Conservation (phyloP, 2,113 vertebrate species). For the Callochromis pleurospilus region DNA sequence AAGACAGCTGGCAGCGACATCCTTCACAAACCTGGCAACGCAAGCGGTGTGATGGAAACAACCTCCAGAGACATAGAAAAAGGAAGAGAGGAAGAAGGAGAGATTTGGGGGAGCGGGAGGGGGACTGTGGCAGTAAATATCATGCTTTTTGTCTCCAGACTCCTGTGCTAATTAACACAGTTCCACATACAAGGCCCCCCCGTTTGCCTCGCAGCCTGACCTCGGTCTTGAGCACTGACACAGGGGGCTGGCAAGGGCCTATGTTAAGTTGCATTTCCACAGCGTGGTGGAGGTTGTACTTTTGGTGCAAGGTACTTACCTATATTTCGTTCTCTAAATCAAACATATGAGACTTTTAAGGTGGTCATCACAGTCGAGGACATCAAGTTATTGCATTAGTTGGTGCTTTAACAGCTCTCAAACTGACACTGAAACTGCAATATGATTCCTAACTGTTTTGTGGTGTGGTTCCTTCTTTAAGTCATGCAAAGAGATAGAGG, state of each 20-base stretch:
- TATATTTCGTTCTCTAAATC: neutral
- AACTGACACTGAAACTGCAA: neutral
- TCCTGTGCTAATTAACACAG: conserved; percentile 63
- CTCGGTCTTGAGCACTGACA: neutral
- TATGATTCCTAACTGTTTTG: neutral
- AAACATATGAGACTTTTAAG: neutral
- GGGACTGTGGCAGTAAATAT: conserved; percentile 41
- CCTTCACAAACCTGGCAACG: conserved; percentile 71
- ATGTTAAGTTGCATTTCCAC: neutral
- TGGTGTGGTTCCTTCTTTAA: neutral
- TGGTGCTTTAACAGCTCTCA: neutral
- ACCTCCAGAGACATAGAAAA: conserved; percentile 54
- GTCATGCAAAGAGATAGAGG: neutral
- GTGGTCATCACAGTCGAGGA: neutral
- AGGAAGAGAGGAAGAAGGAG: conserved; percentile 24
- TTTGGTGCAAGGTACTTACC: neutral
- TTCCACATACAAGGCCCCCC: conserved; percentile 57
- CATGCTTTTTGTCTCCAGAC: conserved; percentile 45
- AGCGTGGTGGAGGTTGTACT: neutral
- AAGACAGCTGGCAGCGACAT: conserved; percentile 76
- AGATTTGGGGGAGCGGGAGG: neutral
- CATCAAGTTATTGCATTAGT: neutral
- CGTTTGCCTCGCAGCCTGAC: conserved; percentile 34
- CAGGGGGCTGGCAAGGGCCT: neutral
- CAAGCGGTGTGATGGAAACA: conserved; percentile 45